These are phyloP conservation scores for Tragelaphus imberbis DNA, from an alignment of 2,113 vertebrate species.

Conservation along the genomic window DNA sequence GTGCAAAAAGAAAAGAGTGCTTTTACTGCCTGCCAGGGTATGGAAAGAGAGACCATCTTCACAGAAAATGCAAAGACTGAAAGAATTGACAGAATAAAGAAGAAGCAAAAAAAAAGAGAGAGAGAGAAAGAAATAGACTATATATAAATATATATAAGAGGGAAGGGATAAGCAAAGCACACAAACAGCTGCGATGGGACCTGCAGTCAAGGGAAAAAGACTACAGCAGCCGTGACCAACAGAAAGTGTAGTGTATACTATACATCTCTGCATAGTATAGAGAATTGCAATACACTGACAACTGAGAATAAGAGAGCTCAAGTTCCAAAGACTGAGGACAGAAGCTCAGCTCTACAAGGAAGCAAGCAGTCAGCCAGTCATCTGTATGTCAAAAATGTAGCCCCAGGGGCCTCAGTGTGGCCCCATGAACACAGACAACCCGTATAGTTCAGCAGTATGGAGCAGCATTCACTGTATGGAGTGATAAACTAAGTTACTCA, in stretches of 20 bases:
- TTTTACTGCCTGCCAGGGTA: background rate
- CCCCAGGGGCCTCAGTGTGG: background rate
- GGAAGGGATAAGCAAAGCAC: background rate
- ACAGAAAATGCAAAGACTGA: constrained; percentile 15
- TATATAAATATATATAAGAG: background rate
- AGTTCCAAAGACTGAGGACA: background rate
- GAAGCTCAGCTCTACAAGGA: constrained; percentile 34
- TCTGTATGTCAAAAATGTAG: background rate
- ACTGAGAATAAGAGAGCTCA: background rate
- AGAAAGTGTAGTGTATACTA: constrained; percentile 7
- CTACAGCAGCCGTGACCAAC: background rate
- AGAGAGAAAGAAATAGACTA: background rate
- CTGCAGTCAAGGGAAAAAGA: background rate
- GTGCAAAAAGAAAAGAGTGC: background rate
- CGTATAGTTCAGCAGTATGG: background rate
- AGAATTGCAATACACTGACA: background rate
- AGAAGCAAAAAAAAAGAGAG: background rate
- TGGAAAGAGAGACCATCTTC: background rate
- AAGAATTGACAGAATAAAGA: constrained; percentile 3
- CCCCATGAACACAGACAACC: background rate
- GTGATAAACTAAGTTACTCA: background rate
- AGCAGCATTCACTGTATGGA: background rate
- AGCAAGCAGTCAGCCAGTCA: background rate
- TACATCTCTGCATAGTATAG: background rate
- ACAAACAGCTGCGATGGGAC: background rate